Conservation (phyloP, 2,888 invertebrate species). For the Zele albiditarsus region DNA sequence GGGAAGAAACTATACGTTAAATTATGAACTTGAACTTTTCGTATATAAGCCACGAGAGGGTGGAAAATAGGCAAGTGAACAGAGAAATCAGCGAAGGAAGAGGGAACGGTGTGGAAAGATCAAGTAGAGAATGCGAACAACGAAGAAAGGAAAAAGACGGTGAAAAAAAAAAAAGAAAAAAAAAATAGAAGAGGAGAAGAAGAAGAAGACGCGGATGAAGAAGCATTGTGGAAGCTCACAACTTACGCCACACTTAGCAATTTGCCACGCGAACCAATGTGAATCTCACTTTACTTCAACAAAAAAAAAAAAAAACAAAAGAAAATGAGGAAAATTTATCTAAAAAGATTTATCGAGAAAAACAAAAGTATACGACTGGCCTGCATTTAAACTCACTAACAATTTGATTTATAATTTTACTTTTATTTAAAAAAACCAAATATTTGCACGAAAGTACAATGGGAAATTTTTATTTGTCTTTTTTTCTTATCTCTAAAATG, state of each 20-base stretch:
- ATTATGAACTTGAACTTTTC: constrained; percentile 38
- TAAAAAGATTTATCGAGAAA: constrained; percentile 1
- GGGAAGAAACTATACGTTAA: constrained; percentile 29
- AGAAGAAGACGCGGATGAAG: constrained; percentile 5
- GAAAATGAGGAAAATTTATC: constrained; percentile 18
- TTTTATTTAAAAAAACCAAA: background rate
- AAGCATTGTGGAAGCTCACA: constrained; percentile 22
- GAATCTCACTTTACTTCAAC: constrained; percentile 28
- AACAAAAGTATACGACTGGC: background rate
- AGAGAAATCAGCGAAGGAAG: constrained; percentile 4
- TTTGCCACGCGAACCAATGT: constrained; percentile 28
- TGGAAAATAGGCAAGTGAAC: constrained; percentile 3
- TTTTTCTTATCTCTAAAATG: background rate
- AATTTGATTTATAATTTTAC: constrained; percentile 14
- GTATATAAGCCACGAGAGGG: constrained; percentile 18
- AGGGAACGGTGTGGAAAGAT: background rate
- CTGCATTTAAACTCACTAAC: constrained; percentile 8
- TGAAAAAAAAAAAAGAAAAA: background rate
- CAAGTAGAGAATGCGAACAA: background rate
- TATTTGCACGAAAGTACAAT: background rate
- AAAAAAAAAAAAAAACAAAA: constrained; percentile 11
- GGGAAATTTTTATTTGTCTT: background rate
- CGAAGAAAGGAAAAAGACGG: constrained; percentile 16
- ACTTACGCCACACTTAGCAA: constrained; percentile 33
- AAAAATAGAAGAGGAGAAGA: background rate